phyloP scores from a whole-genome alignment of 2,797 vertebrate species.

The Onychomys leucogaster region DNA sequence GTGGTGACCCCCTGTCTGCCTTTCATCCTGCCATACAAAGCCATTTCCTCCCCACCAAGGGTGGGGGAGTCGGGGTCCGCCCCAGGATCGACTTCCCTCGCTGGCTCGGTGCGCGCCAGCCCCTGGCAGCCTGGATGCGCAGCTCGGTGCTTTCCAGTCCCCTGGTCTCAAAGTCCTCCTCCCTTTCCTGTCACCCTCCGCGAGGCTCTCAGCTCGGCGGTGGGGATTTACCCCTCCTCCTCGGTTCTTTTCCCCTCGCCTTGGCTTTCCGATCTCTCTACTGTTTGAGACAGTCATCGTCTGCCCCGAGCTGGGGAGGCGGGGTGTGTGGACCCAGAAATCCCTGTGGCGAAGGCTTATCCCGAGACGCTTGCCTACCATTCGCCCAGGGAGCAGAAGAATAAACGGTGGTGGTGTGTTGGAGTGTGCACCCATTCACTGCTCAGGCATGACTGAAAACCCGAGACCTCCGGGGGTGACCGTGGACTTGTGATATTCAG shows the following conservation, averaged over 20 bases:
- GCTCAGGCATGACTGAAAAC: not conserved
- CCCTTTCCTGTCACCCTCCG: not conserved
- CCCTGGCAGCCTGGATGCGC: not conserved
- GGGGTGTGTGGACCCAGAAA: slow-evolving; percentile 64
- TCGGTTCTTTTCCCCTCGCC: not conserved
- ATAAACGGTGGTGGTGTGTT: slow-evolving; percentile 60
- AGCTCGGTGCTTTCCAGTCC: not conserved
- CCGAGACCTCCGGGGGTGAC: not conserved
- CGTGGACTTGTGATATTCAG: slow-evolving; percentile 12
- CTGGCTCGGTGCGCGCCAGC: not conserved
- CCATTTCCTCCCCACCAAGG: slow-evolving; percentile 71
- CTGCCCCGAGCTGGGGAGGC: slow-evolving; percentile 60
- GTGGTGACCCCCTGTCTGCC: slow-evolving; percentile 46
- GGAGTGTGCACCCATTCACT: not conserved
- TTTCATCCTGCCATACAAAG: slow-evolving; percentile 77
- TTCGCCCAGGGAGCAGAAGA: slow-evolving; percentile 10
- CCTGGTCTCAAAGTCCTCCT: not conserved
- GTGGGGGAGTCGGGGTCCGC: slow-evolving; percentile 58
- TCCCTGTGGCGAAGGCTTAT: slow-evolving; percentile 47
- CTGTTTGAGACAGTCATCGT: slow-evolving; percentile 56
- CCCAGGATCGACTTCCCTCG: slow-evolving; percentile 17
- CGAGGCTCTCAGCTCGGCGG: not conserved
- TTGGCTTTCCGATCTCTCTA: not conserved
- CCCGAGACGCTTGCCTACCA: not conserved
- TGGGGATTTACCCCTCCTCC: not conserved